Evolutionary conservation across 2,888 invertebrate species (phyloP).

Genomic region (Keiferia lycopersicella): DNA sequence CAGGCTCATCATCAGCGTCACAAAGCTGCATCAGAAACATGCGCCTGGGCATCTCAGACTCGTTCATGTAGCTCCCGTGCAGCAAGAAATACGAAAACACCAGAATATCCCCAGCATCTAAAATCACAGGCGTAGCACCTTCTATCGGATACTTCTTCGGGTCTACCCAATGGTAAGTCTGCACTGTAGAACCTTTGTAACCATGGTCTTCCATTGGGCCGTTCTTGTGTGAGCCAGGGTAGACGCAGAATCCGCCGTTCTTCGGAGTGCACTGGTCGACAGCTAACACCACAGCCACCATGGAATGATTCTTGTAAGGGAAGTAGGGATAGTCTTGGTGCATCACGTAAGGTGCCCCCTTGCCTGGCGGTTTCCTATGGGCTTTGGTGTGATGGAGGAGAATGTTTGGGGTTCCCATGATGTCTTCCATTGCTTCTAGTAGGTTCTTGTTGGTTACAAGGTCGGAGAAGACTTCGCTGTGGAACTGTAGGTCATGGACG

Average conservation of each 20-base stretch:
- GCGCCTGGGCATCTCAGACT: slow-evolving; percentile 59
- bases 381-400: slow-evolving; percentile 77
- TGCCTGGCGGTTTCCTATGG: slow-evolving; percentile 72
- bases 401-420: slow-evolving; percentile 69
- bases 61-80: slow-evolving; percentile 76
- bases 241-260: slow-evolving; percentile 77
- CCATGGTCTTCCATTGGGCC: slow-evolving; percentile 74
- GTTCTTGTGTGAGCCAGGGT: slow-evolving; percentile 76
- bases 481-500: slow-evolving; percentile 75
- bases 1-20: slow-evolving; percentile 73
- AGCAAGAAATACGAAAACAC: slow-evolving; percentile 78
- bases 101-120: slow-evolving; percentile 71
- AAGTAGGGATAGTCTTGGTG: slow-evolving; percentile 80
- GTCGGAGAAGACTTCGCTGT: slow-evolving; percentile 64
- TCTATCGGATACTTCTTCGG: slow-evolving; percentile 67
- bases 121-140: slow-evolving; percentile 63
- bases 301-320: slow-evolving; percentile 73
- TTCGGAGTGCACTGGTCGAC: slow-evolving; percentile 72
- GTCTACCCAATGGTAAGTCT: slow-evolving; percentile 61
- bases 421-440: slow-evolving; percentile 67
- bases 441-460: slow-evolving; percentile 63
- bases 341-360: slow-evolving; percentile 74
- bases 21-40: slow-evolving; percentile 76
- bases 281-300: slow-evolving; percentile 76
- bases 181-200: slow-evolving; percentile 38